Base-by-base conservation (phyloP, 2,113 vertebrate species). In the Callocephalon fimbriatum region DNA sequence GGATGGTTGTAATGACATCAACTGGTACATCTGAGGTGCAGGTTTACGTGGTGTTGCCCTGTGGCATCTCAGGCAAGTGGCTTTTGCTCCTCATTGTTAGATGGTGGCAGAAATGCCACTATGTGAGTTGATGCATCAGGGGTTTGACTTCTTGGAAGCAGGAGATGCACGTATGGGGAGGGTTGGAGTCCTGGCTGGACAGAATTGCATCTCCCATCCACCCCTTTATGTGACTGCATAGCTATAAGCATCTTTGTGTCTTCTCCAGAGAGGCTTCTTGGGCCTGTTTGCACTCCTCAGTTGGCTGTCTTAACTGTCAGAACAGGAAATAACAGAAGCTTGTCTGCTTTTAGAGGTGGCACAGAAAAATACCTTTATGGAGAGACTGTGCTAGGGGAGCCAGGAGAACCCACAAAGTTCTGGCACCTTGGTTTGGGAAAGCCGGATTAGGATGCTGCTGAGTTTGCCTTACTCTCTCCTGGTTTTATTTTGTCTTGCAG, bases 401-500 rank as follows among this genome's bases (percentile, higher is more conserved):
- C 54, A n/a, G 79, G 29, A 95, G 62, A 67, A 12, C 0, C 12
- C 68, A 22, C 15, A 10, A 23, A 80, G 7, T 9, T 40, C 9
- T 31, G 15, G 13, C 0, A 6, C 42, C 48, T 71, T 29, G 6
- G 20, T 53, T 51, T 78, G 44, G 37, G 15, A 74, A 81, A 54
- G 17, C 1, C 0, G 0, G 2, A 6, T 37, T 6, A 44, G 25
- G 10, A 12, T 67, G 35, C 40, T 86, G 63, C 35, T 76, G 38
- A 59, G 16, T 65, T 53, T 68, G 35, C 15, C 56, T 92, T n/a
- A 56, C 9, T 81, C 20, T 45, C 23, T 72, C 1, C 5, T 32
- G 38, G 5, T 77, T 89, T 62, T 50, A 27, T 88, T 66, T 81
- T 85, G n/a, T 85, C 77, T 97, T 95, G 53, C 58, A 98, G 97